Base-by-base conservation (phyloP, 2,797 vertebrate genomes). In the Spondyliosoma cantharus region DNA sequence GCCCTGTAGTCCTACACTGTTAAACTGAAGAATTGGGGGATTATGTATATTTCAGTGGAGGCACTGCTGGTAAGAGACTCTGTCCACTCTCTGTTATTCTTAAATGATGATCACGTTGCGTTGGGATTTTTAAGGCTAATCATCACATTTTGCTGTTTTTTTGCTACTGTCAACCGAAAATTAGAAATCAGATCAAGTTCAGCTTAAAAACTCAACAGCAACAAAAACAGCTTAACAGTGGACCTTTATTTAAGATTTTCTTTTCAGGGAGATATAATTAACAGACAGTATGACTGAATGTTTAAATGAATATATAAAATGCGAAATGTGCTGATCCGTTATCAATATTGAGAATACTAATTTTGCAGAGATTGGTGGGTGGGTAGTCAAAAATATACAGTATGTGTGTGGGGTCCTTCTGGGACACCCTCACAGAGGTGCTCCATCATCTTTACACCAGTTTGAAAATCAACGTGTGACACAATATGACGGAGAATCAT, bases 11-110 rank as follows among this genome's bases (percentile, higher is more conserved):
- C 61, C 68, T 74, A 19, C 64, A 62, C 57, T 76, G 62, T 74
- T 85, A 37, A 59, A 63, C 22, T 74, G 53, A 88, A 52, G 43
- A 89, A 69, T 43, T 61, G 43, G 57, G 29, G 71, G 63, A 77
- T 84, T 81, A 69, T 71, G 64, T 2, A 13, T 74, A 73, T 80
- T 86, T 77, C 62, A 60, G 37, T 22, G 52, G 20, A 9, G 5
- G 7, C 61, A 59, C 17, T 5, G 24, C 12, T 15, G 20, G 62
- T 59, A 43, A 19, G 16, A 72, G 24, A 61, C 29, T 1, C n/a
- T 62, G 49, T 46, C 20, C 20, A 13, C 53, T 13, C 16, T 49
- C n/a, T 61, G 16, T 54, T 56, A 17, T 59, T 52, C 25, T 54
- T 52, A 63, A 76, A 71, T 68, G 43, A 45, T 49, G 56, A 80